Conservation (phyloP, 2,888 invertebrate species). For the Macaria notata region DNA sequence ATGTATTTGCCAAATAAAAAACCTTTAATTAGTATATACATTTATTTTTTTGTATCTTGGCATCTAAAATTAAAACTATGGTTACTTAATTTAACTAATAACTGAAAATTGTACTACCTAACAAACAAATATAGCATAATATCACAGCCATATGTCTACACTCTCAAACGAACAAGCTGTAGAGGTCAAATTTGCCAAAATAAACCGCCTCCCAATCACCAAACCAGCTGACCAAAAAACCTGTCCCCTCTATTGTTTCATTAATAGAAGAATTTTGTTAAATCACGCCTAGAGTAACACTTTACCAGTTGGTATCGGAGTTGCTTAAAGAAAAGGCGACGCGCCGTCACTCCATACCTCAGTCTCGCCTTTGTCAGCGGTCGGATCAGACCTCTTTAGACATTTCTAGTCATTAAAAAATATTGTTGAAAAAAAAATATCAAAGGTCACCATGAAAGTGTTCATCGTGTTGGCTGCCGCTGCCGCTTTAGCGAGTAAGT, state of each 20-base stretch:
- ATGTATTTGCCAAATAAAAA: no score
- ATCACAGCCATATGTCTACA: no score
- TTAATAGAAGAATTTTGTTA: conserved; percentile 63
- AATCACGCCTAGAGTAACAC: conserved; percentile 60
- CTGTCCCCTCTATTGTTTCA: conserved; percentile 50
- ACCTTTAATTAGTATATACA: no score
- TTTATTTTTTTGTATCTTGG: no score
- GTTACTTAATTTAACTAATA: no score
- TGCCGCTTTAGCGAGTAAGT: conserved; percentile 77
- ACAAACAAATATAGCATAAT: no score
- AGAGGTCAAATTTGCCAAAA: no score
- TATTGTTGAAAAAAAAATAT: conserved; percentile 50
- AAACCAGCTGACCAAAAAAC: no score
- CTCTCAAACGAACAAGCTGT: no score
- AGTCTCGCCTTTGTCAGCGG: conserved; percentile 74
- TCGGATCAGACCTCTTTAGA: conserved; percentile 60
- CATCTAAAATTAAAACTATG: no score
- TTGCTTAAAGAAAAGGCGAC: conserved; percentile 75
- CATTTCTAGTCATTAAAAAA: conserved; percentile 74
- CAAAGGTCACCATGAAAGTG: conserved; percentile 78
- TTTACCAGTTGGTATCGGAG: conserved; percentile 70
- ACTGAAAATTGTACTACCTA: no score
- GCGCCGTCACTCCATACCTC: conserved; percentile 63
- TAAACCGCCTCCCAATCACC: no score
- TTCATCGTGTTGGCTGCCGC: conserved; percentile 74